Evolutionary conservation across 2,797 vertebrate genomes (phyloP).

Genomic region (Adrianichthys oophorus): DNA sequence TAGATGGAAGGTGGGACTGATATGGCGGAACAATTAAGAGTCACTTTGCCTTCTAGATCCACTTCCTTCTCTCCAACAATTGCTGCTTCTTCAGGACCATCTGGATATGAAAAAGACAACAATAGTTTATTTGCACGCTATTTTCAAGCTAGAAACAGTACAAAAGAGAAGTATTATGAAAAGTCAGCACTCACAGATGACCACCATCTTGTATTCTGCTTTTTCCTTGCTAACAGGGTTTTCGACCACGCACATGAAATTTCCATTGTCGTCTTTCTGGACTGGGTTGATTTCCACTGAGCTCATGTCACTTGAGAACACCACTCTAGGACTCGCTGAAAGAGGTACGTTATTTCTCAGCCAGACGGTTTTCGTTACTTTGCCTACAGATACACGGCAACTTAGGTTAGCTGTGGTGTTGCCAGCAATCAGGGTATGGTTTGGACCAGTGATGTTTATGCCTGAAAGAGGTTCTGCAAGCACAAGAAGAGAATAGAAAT

Average conservation of each 20-base stretch:
- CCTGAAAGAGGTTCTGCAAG: slow-evolving; percentile 58
- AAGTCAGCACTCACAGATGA: slow-evolving; percentile 68
- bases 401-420: slow-evolving; percentile 62
- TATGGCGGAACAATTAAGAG: slow-evolving; percentile 23
- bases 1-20: slow-evolving; percentile 57
- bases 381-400: slow-evolving; percentile 51
- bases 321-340: neutral
- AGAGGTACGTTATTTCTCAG: slow-evolving; percentile 45
- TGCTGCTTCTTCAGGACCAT: slow-evolving; percentile 50
- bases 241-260: slow-evolving; percentile 51
- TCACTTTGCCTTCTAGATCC: accelerated
- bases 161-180: neutral
- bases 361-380: slow-evolving; percentile 34
- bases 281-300: slow-evolving; percentile 44
- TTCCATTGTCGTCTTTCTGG: slow-evolving; percentile 63
- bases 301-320: slow-evolving; percentile 16
- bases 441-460: slow-evolving; percentile 23
- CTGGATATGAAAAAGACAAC: slow-evolving; percentile 38
- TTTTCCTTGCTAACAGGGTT: slow-evolving; percentile 37
- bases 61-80: neutral
- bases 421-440: slow-evolving; percentile 41
- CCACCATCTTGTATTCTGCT: slow-evolving; percentile 41
- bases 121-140: no score
- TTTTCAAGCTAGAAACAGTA: no score
- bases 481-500: neutral